Conservation (phyloP, 2,797 vertebrate species). For the Chloroceryle inda region DNA sequence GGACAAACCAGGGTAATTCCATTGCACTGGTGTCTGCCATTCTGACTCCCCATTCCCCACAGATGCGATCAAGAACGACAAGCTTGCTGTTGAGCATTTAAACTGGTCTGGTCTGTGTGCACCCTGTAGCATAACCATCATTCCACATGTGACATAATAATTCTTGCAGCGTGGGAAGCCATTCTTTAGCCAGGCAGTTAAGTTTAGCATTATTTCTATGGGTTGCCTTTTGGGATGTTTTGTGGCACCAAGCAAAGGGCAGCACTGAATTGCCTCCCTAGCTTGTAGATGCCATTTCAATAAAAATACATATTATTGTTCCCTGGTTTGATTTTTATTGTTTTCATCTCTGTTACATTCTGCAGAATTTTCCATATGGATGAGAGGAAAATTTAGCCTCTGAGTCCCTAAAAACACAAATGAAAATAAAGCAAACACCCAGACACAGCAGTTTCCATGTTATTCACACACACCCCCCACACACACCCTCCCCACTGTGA, state of each 20-base stretch:
- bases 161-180: background rate
- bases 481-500: background rate
- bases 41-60: background rate
- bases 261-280: background rate
- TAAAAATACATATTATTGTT: background rate
- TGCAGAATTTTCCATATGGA: background rate
- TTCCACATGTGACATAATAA: background rate
- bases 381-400: background rate
- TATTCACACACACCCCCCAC: background rate
- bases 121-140: background rate
- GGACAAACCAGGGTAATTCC: background rate
- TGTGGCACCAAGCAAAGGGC: background rate
- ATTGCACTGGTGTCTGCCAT: background rate
- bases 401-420: background rate
- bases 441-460: background rate
- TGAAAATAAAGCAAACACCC: slow-evolving; percentile 5
- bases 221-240: background rate
- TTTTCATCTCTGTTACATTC: background rate
- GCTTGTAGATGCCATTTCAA: background rate
- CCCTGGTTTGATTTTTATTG: background rate
- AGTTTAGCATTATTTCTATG: background rate
- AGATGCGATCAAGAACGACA: background rate
- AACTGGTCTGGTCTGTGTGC: background rate
- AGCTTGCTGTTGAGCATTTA: background rate
- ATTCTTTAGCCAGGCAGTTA: background rate